Evolutionary conservation across 2,113 vertebrate genomes (phyloP).

Genomic region (Tamias sibiricus): DNA sequence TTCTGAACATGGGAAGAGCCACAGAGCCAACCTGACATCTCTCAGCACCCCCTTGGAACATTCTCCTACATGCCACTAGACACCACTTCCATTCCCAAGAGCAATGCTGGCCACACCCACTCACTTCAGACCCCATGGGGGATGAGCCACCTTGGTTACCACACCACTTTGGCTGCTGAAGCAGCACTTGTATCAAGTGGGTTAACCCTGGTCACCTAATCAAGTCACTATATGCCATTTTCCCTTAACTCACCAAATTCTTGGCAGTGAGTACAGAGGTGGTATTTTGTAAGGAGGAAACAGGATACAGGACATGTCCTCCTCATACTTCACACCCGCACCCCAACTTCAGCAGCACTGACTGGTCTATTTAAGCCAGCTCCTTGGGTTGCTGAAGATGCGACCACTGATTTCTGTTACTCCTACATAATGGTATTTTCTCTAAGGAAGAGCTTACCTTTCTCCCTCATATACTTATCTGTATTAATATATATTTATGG

Average conservation of each 20-base stretch:
- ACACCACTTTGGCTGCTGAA: neutral
- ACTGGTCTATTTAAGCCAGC: neutral
- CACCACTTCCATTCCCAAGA: neutral
- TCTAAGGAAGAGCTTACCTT: neutral
- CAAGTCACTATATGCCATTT: neutral
- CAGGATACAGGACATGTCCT: no score
- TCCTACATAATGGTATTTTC: neutral
- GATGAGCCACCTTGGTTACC: no score
- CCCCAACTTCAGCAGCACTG: neutral
- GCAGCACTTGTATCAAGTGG: neutral
- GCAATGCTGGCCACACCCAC: neutral
- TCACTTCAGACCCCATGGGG: neutral
- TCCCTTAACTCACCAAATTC: neutral
- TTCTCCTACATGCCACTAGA: neutral
- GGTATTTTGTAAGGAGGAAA: neutral
- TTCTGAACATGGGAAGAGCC: neutral
- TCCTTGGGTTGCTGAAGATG: neutral
- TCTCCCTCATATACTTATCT: neutral
- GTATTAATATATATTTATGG: neutral
- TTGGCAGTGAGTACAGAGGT: neutral
- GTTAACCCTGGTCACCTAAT: neutral
- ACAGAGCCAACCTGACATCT: neutral
- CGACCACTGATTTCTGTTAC: neutral
- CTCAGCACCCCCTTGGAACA: fast-evolving
- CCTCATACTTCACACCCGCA: neutral